phyloP scores from a whole-genome alignment of 1,140 invertebrate genomes.

The Scylla paramamosain region DNA sequence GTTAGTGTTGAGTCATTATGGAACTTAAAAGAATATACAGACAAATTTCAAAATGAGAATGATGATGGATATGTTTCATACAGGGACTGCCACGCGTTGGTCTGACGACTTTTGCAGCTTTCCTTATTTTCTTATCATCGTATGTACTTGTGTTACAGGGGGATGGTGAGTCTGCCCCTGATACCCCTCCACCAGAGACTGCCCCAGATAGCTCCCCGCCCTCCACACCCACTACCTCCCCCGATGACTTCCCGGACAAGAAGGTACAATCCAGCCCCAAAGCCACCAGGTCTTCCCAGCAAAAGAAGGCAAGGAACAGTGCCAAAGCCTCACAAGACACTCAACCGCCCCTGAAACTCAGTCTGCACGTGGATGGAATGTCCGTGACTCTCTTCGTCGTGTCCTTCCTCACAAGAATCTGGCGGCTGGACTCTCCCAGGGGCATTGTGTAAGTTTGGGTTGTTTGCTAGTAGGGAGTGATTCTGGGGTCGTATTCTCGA shows the following conservation, averaged over 20 bases:
- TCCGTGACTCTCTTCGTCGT: conserved; percentile 86
- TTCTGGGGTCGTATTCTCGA: neutral
- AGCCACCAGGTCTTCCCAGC: conserved; percentile 18
- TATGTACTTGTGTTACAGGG: conserved; percentile 71
- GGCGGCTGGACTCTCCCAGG: conserved; percentile 89
- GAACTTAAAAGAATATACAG: too few relatives aligned
- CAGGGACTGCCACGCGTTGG: too few relatives aligned
- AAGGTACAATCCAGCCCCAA: conserved; percentile 14
- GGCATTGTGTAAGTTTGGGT: conserved; percentile 91
- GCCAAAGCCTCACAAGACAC: neutral
- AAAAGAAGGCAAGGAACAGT: conserved; percentile 52
- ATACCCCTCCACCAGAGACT: conserved; percentile 77
- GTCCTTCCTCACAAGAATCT: conserved; percentile 89
- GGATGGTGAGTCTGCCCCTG: conserved; percentile 78
- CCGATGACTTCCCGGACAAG: neutral
- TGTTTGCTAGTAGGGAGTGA: neutral
- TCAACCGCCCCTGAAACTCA: conserved; percentile 74
- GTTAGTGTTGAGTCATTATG: too few relatives aligned
- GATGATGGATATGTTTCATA: too few relatives aligned
- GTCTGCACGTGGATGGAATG: conserved; percentile 86
- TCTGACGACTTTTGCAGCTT: too few relatives aligned
- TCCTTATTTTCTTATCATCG: neutral
- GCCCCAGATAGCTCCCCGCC: conserved; percentile 23
- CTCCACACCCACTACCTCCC: neutral
- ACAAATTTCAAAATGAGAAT: too few relatives aligned